Percentiles rank a stretch among this genome's conserved stretches.
Conservation (phyloP, 2,797 vertebrate species). For the Halcyon chelicuti region DNA sequence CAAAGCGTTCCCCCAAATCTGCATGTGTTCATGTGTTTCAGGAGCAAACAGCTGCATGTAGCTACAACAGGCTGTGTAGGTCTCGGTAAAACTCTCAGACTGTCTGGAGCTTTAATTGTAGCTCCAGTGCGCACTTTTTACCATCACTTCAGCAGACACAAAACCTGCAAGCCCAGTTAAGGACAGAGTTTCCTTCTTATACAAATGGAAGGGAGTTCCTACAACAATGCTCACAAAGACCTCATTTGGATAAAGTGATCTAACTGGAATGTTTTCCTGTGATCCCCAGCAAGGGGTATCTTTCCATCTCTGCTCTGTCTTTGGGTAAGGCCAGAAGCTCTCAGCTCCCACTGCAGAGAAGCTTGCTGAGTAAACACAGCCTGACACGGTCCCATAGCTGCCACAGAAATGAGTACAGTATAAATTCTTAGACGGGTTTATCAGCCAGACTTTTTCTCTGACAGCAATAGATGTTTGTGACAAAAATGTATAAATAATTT, state of each 20-base stretch:
- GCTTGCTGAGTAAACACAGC: not conserved
- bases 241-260: not conserved
- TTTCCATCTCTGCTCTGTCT: constrained; percentile 28
- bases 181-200: not conserved
- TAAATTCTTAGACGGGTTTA: not conserved
- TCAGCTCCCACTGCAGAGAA: not conserved
- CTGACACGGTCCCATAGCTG: not conserved
- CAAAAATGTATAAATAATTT: not conserved
- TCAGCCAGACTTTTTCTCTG: not conserved
- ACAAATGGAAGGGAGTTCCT: not conserved
- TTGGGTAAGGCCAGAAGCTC: not conserved
- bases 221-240: not conserved
- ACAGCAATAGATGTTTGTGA: not conserved
- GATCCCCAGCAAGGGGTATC: not conserved
- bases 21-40: not conserved
- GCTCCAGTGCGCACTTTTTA: not conserved
- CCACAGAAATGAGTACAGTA: not conserved
- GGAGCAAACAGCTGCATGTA: not conserved
- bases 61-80: not conserved
- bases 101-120: not conserved
- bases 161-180: not conserved
- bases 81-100: not conserved
- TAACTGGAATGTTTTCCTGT: not conserved
- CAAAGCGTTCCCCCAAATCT: fast-evolving
- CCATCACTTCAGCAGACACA: not conserved